These are phyloP conservation scores for Acleris holmiana DNA, from an alignment of 2,888 invertebrate species.

Conservation along the genomic window DNA sequence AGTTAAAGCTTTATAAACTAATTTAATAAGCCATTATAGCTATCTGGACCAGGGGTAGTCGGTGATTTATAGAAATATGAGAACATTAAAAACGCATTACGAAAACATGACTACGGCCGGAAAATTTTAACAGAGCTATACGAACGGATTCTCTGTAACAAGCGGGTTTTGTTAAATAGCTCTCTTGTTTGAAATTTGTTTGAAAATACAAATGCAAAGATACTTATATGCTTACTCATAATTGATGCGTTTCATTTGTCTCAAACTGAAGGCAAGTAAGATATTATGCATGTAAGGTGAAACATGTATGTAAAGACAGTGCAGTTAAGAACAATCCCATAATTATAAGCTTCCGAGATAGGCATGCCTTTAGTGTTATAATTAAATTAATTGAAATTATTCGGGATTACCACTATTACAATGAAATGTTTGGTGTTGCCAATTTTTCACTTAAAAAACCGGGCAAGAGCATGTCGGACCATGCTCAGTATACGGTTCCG, in stretches of 20 bases:
- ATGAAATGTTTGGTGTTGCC: no score
- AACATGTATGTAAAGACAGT: no score
- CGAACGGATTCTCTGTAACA: conserved; percentile 63
- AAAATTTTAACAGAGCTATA: conserved; percentile 75
- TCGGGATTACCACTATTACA: no score
- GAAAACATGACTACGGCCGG: conserved; percentile 82
- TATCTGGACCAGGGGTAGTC: conserved; percentile 80
- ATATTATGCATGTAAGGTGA: no score
- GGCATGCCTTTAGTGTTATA: no score
- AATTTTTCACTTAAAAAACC: no score
- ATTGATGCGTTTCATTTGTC: not conserved
- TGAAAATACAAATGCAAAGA: not conserved
- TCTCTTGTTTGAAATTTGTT: conserved; percentile 16
- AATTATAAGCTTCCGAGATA: no score
- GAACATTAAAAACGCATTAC: conserved; percentile 85
- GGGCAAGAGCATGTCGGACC: no score
- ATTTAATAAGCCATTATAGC: conserved; percentile 83
- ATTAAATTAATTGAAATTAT: no score
- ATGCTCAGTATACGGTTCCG: no score
- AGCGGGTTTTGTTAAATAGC: conserved; percentile 32
- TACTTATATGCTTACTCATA: not conserved
- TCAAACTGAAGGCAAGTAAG: no score
- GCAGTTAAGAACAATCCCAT: no score
- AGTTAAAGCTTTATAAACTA: conserved; percentile 54
- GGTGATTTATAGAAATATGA: conserved; percentile 83